Conservation (phyloP, 2,888 invertebrate genomes). For the Phortica okadai region DNA sequence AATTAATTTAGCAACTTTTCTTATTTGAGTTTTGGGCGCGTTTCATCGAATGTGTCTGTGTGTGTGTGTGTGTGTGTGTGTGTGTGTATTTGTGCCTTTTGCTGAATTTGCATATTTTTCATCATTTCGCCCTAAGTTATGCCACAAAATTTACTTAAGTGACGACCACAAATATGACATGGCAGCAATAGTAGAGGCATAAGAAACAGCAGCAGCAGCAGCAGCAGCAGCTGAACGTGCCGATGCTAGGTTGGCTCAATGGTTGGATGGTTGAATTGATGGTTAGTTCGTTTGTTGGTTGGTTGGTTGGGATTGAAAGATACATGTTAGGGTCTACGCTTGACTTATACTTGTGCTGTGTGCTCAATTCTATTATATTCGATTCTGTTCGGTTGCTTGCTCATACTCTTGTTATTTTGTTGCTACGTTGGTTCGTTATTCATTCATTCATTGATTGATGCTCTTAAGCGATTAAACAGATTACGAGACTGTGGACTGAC, state of each 20-base stretch:
- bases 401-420: neutral
- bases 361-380: neutral
- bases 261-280: neutral
- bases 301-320: neutral
- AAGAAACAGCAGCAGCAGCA: neutral
- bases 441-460: slow-evolving; percentile 33
- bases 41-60: too few species aligned
- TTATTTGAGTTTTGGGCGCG: slow-evolving; percentile 28
- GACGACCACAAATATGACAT: neutral
- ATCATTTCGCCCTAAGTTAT: slow-evolving; percentile 25
- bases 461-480: slow-evolving; percentile 35
- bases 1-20: slow-evolving; percentile 41
- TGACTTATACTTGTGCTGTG: neutral
- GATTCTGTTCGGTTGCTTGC: neutral
- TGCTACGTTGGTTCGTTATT: neutral
- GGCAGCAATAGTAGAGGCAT: neutral
- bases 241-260: neutral
- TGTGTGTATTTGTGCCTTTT: neutral
- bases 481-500: slow-evolving; percentile 12
- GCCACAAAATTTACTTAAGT: neutral
- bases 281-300: neutral
- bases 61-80: neutral
- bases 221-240: neutral
- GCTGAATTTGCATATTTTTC: slow-evolving; percentile 37
- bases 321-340: neutral